Evolutionary conservation across 2,113 vertebrate species (phyloP), one percentile per base, ranked within the genome.

Genomic region (Thalassarche chlororhynchos): DNA sequence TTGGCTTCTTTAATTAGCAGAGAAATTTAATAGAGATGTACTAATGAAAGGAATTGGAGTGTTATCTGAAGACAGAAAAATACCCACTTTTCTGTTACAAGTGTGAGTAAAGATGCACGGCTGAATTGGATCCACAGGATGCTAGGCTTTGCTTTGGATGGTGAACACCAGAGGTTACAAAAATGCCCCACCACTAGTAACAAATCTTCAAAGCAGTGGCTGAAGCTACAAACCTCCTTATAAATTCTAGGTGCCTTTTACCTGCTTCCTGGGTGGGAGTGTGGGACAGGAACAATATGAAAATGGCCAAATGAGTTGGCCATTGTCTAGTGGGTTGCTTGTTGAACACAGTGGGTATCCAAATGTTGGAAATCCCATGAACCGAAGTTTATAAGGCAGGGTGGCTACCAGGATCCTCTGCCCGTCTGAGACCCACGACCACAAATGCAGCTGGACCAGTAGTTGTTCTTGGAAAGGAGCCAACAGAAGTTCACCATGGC

Each of bases 1-100:
- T 90, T 88, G 77, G 21, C 61, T 86, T 88, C 80, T 90, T 92
- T 92, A 95, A 95, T 96, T 97, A 96, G 57, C 14, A 92, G n/a
- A 87, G 47, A 84, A 86, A 89, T 89, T 82, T 82, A 40, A 71
- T 84, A 76, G 44, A 78, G 25, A 23, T 84, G 2, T 75, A 29
- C 92, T 76, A 92, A 44, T 89, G 61, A 78, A 90, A 71, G 52
- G 38, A 84, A 89, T 85, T 76, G 77, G 46, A 91, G 64, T 29
- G 31, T 61, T 94, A 38, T 61, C n/a, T 78, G 61, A 82, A 81
- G 68, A 55, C 26, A 40, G 26, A 83, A 90, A 96, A 92, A 85
- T 61, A 61, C 26, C 14, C 12, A 26, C 29, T 86, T 74, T 88
- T 77, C 44, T 90, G 7, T 40, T 49, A 83, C 40, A 82, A 94